These are phyloP conservation scores for Trilocha varians DNA, from an alignment of 2,888 invertebrate species.

Conservation along the genomic window DNA sequence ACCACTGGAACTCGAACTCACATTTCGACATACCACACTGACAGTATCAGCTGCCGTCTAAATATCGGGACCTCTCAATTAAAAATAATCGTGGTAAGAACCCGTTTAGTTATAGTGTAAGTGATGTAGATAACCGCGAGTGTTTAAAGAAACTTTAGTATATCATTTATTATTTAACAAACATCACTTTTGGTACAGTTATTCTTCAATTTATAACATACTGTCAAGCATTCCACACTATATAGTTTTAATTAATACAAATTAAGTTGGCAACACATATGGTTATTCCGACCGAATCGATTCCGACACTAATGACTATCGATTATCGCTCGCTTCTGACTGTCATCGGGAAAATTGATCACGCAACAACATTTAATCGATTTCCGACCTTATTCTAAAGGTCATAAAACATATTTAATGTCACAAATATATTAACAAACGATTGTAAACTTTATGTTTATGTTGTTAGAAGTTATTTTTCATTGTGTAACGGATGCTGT, in stretches of 20 bases:
- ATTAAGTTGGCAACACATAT: slow-evolving; percentile 19
- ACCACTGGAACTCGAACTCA: too few species aligned
- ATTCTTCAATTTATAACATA: not conserved
- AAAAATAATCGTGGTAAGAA: too few species aligned
- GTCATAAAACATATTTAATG: not conserved
- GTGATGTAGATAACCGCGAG: too few species aligned
- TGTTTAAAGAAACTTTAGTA: too few species aligned
- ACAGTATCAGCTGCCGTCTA: too few species aligned
- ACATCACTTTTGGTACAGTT: not conserved
- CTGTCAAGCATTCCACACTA: not conserved
- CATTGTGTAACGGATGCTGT: not conserved
- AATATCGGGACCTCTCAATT: too few species aligned
- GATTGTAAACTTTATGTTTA: not conserved
- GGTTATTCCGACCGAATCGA: slow-evolving; percentile 28
- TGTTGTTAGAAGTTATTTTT: not conserved
- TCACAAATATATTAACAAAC: not conserved
- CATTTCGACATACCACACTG: too few species aligned
- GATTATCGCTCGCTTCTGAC: slow-evolving; percentile 47
- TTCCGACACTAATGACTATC: slow-evolving; percentile 52
- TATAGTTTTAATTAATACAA: not conserved
- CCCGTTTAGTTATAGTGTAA: too few species aligned
- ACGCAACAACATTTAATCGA: slow-evolving; percentile 1
- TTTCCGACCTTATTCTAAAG: slow-evolving; percentile 13
- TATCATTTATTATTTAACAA: too few species aligned
- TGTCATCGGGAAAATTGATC: slow-evolving; percentile 49